Base-by-base conservation (phyloP, 2,797 vertebrate genomes). In the Gymnopithys bicolor region DNA sequence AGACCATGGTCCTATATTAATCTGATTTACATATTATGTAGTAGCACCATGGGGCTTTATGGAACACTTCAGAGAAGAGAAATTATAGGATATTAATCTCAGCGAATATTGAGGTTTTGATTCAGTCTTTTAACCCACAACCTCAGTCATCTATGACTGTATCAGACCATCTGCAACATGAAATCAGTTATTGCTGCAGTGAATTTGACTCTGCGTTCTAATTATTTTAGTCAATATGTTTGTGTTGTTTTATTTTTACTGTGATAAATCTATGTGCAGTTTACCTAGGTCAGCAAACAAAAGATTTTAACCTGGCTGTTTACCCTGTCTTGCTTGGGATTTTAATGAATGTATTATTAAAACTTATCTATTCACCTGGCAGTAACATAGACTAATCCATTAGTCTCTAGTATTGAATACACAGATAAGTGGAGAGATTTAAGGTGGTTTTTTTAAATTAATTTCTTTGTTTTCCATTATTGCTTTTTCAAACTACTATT, bases 41-140 rank as follows among this genome's bases (percentile, higher is more conserved):
- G 51, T 39, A 59, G 45, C 41, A 63, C 63, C 69, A 9, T 10
- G 45, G 80, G 82, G 73, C 33, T 89, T 70, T 75, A 71, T 73
- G 32, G 81, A 96, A 71, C 56, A 85, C 82, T 89, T 92, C 39
- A 75, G 76, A 87, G 64, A 68, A 87, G 59, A 64, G 43, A 94
- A 91, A 84, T 84, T 78, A 91, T 39, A 18, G 9, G 51, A 58
- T 92, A 91, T 68, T 77, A n/a, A 58, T 80, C 49, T 89, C 63
- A 64, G 19, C 45, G 30, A 94, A 87, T 79, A 74, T 0, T 66
- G 78, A 63, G 73, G 19, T 92, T 95, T 81, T 68, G 2, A 69
- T 88, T 83, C 51, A 51, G 28, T 27, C 49, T 67, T 88, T 62
- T 80, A 76, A 43, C n/a, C n/a, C 21, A n/a, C 25, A 83, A 22